Base-by-base conservation (phyloP, 2,888 invertebrate genomes). In the Zhuqinia jingwanae region DNA sequence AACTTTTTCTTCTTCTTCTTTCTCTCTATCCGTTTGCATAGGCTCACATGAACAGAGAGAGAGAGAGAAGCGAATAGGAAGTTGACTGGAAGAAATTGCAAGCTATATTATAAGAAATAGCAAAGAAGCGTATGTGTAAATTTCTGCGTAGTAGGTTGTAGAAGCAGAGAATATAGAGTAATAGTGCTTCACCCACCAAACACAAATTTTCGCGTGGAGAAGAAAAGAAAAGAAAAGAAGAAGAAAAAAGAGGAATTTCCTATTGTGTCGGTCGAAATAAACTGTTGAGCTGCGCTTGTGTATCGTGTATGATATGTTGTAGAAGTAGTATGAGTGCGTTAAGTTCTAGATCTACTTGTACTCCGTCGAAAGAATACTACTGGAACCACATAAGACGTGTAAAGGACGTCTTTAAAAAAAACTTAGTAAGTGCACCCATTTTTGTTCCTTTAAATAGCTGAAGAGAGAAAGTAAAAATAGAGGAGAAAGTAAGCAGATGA, bases 211-310 rank as follows among this genome's bases (percentile, higher is more conserved):
- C 80, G 53, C 65, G 80, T 77, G 81, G 77, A 78, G 73, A 65
- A 79, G 58, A 85, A 53, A 65, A 45, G 15, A 76, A 68, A 56
- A 80, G 76, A 73, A 58, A 73, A 63, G 77, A 8, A 36, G 36
- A 36, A 8, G 5, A 36, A 36, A 36, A 36, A 36, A 36, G n/a
- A n/a, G n/a, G 58, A 81, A 70, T 87, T 87, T 77, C 77, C 45
- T 60, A 82, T 87, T 87, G 86, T 88, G 83, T 86, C 83, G 60
- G 80, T 75, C 45, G 85, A 87, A 88, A 87, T 88, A 89, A 88
- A 89, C 89, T 89, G 89, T 88, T 88, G 88, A 89, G 88, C 81
- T 87, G 88, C 87, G 88, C 88, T 86, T 83, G 88, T 85, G 84
- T 87, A 82, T 85, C 42, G 70, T 50, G 30, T 76, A 85, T 58